Percentiles rank a stretch among this genome's conserved stretches.
Conservation (phyloP, 1,140 invertebrate genomes). For the Planococcus citri region DNA sequence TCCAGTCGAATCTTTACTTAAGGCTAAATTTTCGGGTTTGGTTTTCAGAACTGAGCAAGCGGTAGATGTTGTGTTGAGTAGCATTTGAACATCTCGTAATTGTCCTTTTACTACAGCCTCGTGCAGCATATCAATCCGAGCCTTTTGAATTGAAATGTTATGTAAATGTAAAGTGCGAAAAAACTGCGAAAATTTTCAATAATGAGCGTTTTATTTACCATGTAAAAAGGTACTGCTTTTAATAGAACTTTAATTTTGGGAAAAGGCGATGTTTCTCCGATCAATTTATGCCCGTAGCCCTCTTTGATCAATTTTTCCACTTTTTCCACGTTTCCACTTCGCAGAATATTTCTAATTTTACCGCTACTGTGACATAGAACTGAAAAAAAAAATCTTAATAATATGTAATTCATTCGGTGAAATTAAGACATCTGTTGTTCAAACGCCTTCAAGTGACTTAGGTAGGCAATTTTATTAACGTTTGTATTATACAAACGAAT, state of each 20-base stretch:
- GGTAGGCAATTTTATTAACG: no score
- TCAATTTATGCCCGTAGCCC: slow-evolving; percentile 57
- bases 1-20: slow-evolving; percentile 59
- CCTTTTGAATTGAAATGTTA: slow-evolving; percentile 34
- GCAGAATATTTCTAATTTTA: slow-evolving; percentile 32
- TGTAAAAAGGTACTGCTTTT: slow-evolving; percentile 49
- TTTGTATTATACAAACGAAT: no score
- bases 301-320: slow-evolving; percentile 63
- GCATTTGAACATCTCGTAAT: slow-evolving; percentile 46
- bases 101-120: slow-evolving; percentile 54
- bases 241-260: slow-evolving; percentile 51
- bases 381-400: slow-evolving; percentile 18
- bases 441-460: no score
- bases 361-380: slow-evolving; percentile 20
- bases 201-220: slow-evolving; percentile 38
- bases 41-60: slow-evolving; percentile 28
- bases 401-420: background rate
- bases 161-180: background rate
- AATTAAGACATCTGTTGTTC: no score
- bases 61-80: slow-evolving; percentile 33
- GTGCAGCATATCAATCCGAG: slow-evolving; percentile 53
- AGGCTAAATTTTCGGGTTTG: slow-evolving; percentile 46
- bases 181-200: background rate
- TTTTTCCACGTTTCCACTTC: slow-evolving; percentile 56
- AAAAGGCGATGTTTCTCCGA: slow-evolving; percentile 52